Evolutionary conservation across 1,140 invertebrate species (phyloP), one percentile per base, ranked within the genome.

Genomic region (Marisa cornuarietis): DNA sequence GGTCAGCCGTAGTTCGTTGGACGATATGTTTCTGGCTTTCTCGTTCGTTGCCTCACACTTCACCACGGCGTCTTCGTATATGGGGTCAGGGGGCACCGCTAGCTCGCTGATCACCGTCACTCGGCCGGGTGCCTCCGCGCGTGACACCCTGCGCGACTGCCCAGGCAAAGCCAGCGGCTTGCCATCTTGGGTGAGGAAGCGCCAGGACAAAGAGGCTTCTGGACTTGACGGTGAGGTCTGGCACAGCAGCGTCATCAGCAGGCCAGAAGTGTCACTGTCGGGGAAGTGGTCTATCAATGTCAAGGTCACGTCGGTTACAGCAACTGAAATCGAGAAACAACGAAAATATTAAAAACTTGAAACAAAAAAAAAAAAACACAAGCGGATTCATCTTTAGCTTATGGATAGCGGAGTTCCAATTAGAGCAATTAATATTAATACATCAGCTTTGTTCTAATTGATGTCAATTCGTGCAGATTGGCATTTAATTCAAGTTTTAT

Each of bases 121-220:
- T 26, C 71, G 68, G 13, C 71, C 77, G 58, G 66, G 62, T 6
- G 20, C 77, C 49, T 71, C 52, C 71, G 68, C 20, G 9, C 61
- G 71, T 5, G 68, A 61, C 42, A 52, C 54, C 20, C 24, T 49
- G n/a, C 77, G 54, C 62, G 68, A 71, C 54, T 42, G 58, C 14
- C 54, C 71, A 14, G 68, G 68, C 26, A 79, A 52, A 20, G 77
- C 18, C 16, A 79, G 68, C 9, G n/a, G 26, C 26, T 79, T 71
- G 26, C 68, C 71, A 18, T 77, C 49, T 18, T 76, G 58, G 63
- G 62, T 26, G 73, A 82, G 71, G 16, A 58, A 58, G 49, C 75
- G 52, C 74, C 76, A 71, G 66, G 81, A 63, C 63, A 76, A 66
- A n/a, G 79, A 52, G 3, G 79, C 62, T 22, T 31, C 49, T 42